phyloP scores from a whole-genome alignment of 2,113 vertebrate genomes.

The Vulpes vulpes region DNA sequence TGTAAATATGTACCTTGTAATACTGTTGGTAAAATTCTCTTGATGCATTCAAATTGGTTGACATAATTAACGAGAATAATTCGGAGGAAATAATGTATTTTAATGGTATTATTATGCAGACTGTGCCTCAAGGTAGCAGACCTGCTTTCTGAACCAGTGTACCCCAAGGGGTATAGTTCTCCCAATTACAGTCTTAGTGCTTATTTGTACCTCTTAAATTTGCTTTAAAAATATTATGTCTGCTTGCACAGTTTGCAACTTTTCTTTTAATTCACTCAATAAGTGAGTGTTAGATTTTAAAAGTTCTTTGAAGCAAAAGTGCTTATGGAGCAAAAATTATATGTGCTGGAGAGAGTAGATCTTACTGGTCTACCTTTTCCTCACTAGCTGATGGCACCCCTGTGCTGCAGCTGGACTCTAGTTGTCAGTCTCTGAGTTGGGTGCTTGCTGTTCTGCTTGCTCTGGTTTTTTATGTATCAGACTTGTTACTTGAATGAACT shows the following conservation, averaged over 20 bases:
- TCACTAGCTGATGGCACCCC: background rate
- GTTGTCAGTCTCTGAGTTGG: background rate
- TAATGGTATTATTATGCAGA: background rate
- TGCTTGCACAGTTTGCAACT: background rate
- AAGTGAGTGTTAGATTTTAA: constrained; percentile 13
- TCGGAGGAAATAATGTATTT: constrained; percentile 32
- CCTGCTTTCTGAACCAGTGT: background rate
- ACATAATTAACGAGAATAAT: constrained; percentile 69
- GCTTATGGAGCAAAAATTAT: background rate
- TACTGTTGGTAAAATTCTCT: constrained; percentile 69
- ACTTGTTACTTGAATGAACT: background rate
- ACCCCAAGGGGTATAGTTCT: background rate
- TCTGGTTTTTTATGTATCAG: background rate
- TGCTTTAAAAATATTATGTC: constrained; percentile 50
- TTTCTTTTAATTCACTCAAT: background rate
- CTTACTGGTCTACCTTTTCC: background rate
- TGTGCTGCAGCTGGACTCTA: background rate
- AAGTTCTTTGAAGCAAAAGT: background rate
- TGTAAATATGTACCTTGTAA: constrained; percentile 74
- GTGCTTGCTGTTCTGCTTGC: background rate
- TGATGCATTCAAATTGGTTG: constrained; percentile 75
- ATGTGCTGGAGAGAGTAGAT: background rate
- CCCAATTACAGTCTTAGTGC: background rate
- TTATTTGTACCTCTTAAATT: constrained; percentile 49
- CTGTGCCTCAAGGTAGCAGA: background rate